phyloP scores from a whole-genome alignment of 2,888 invertebrate species.

The Zele albiditarsus region DNA sequence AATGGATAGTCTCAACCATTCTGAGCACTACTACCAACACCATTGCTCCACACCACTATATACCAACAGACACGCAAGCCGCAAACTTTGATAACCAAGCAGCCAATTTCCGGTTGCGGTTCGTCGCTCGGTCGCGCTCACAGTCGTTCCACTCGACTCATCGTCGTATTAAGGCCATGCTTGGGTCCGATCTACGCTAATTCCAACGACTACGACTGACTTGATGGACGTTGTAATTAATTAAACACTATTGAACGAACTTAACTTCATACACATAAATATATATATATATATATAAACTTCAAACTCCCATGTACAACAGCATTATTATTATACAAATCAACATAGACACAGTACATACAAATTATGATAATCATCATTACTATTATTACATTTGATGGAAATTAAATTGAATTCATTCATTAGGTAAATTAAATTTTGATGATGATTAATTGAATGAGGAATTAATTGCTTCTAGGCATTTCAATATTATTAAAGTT shows the following conservation, averaged over 20 bases:
- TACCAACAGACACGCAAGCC: slow-evolving; percentile 70
- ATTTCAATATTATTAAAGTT: too few relatives aligned
- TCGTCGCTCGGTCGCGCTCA: slow-evolving; percentile 59
- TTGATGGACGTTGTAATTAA: slow-evolving; percentile 39
- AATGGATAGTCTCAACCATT: slow-evolving; percentile 66
- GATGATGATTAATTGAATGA: neutral
- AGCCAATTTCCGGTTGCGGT: slow-evolving; percentile 73
- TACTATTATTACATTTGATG: neutral
- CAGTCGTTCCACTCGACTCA: slow-evolving; percentile 59
- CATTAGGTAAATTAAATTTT: neutral
- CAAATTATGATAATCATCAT: neutral
- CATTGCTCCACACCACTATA: slow-evolving; percentile 36
- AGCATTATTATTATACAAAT: neutral
- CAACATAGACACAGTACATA: neutral
- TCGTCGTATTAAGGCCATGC: slow-evolving; percentile 61
- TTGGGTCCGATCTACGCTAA: slow-evolving; percentile 46
- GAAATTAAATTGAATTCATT: neutral
- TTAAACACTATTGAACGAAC: slow-evolving; percentile 29
- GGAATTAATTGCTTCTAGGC: neutral
- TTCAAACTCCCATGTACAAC: neutral
- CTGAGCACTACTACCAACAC: slow-evolving; percentile 43
- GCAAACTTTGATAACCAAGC: slow-evolving; percentile 73
- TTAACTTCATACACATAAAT: neutral
- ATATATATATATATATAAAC: slow-evolving; percentile 3
- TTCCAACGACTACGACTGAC: slow-evolving; percentile 40